Evolutionary conservation across 2,888 invertebrate genomes (phyloP).

Genomic region (Drosophila testacea): DNA sequence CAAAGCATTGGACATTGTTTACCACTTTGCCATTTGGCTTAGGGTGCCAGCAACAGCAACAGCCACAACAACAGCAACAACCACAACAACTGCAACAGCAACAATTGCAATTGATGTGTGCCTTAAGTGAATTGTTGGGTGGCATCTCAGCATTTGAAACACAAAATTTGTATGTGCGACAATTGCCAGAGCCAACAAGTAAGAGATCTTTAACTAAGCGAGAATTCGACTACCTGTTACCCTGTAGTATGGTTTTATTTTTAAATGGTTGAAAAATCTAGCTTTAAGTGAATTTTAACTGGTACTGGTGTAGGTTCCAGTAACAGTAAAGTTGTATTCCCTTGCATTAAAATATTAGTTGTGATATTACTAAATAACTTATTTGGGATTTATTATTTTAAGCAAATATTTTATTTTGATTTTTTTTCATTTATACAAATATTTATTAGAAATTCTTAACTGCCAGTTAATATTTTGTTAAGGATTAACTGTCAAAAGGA

Average conservation of each 20-base stretch:
- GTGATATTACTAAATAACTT: too few species aligned
- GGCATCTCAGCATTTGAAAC: conserved; percentile 39
- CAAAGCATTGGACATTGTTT: conserved; percentile 71
- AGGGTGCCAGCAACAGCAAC: conserved; percentile 44
- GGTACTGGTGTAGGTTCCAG: too few species aligned
- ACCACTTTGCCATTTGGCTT: conserved; percentile 75
- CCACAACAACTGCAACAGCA: conserved; percentile 25
- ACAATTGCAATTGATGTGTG: conserved; percentile 36
- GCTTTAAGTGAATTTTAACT: too few species aligned
- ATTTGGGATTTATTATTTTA: too few species aligned
- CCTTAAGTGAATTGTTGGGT: conserved; percentile 51
- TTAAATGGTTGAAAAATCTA: too few species aligned
- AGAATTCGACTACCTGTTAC: not conserved
- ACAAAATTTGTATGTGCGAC: conserved; percentile 20
- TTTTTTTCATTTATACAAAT: too few species aligned
- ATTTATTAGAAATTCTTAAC: too few species aligned
- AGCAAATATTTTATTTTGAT: too few species aligned
- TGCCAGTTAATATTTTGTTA: too few species aligned
- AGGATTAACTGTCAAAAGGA: too few species aligned
- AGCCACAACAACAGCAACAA: conserved; percentile 10
- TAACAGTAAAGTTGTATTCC: too few species aligned
- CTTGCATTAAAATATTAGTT: too few species aligned
- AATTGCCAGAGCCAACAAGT: conserved; percentile 9
- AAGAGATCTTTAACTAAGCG: not conserved
- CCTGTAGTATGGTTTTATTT: not conserved